Percentiles rank a stretch among this genome's conserved stretches.
Evolutionary conservation across 2,113 vertebrate species (phyloP).

Genomic region (Crotophaga sulcirostris): DNA sequence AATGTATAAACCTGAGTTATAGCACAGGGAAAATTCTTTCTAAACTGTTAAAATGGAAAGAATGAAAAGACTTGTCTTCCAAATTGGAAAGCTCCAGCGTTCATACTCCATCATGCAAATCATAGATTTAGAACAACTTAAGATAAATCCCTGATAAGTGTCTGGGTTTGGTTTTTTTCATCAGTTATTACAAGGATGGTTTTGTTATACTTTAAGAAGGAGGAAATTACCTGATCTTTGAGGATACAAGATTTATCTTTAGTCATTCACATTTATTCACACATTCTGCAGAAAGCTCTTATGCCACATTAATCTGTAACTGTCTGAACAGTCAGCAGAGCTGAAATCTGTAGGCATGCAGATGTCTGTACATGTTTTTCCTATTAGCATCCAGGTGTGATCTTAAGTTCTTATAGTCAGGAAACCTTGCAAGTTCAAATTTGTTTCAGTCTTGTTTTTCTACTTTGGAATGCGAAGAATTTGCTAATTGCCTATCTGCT

Average conservation of each 20-base stretch:
- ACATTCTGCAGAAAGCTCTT: not conserved
- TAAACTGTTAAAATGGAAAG: conserved; percentile 51
- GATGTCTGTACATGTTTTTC: conserved; percentile 44
- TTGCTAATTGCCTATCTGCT: conserved; percentile 48
- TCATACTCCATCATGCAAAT: not conserved
- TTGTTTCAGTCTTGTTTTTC: conserved; percentile 46
- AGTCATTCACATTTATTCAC: not conserved
- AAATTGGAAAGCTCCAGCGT: conserved; percentile 35
- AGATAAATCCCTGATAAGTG: not conserved
- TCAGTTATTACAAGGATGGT: not conserved
- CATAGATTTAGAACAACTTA: not conserved
- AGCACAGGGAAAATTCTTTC: conserved; percentile 4
- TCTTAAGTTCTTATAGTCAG: conserved; percentile 23
- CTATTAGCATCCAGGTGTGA: conserved; percentile 49
- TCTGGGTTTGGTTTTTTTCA: fast-evolving
- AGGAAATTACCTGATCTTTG: not conserved
- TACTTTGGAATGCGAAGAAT: conserved; percentile 54
- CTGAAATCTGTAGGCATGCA: not conserved
- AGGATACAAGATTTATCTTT: not conserved
- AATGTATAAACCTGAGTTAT: not conserved
- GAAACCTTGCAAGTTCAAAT: conserved; percentile 62
- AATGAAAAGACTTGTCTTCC: conserved; percentile 26
- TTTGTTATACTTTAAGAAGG: not conserved
- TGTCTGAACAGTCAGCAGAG: not conserved
- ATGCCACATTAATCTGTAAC: not conserved